Evolutionary conservation across 2,113 vertebrate species (phyloP).

Genomic region (Pseudorasbora parva): DNA sequence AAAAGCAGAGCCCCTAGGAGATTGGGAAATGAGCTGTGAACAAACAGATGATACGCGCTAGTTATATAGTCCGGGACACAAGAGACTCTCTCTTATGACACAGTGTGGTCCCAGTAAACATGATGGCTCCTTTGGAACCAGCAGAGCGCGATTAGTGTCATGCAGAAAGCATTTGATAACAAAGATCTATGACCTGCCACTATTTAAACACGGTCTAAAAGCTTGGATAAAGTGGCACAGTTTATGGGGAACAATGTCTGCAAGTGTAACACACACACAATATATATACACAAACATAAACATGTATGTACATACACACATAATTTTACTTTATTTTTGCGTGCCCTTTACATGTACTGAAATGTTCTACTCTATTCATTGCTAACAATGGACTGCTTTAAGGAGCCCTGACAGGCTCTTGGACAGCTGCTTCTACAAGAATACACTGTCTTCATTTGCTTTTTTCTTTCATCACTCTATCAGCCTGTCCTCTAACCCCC

Average conservation of each 20-base stretch:
- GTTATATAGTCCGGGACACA: slow-evolving; percentile 43
- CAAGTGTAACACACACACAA: slow-evolving; percentile 16
- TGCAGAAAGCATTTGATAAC: slow-evolving; percentile 32
- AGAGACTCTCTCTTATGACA: slow-evolving; percentile 39
- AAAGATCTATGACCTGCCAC: slow-evolving; percentile 34
- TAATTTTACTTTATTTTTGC: neutral
- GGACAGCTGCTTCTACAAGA: slow-evolving; percentile 15
- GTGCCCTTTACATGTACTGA: neutral
- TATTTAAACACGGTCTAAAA: slow-evolving; percentile 12
- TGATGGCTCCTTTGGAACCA: slow-evolving; percentile 38
- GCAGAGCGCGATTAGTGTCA: slow-evolving; percentile 34
- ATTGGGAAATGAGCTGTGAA: slow-evolving; percentile 36
- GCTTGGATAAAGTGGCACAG: slow-evolving; percentile 18
- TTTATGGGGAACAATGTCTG: slow-evolving; percentile 10
- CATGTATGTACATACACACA: neutral
- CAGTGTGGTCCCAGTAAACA: slow-evolving; percentile 30
- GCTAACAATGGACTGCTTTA: neutral
- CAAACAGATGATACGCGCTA: slow-evolving; percentile 22
- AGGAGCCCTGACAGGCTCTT: neutral
- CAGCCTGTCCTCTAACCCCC: slow-evolving; percentile 36
- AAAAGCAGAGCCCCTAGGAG: slow-evolving; percentile 31
- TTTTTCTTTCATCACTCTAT: slow-evolving; percentile 33
- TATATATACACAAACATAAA: neutral
- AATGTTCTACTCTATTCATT: neutral
- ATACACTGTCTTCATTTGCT: slow-evolving; percentile 29